Conservation (phyloP, 1,140 invertebrate species). For the Drosophila quadrilineata region DNA sequence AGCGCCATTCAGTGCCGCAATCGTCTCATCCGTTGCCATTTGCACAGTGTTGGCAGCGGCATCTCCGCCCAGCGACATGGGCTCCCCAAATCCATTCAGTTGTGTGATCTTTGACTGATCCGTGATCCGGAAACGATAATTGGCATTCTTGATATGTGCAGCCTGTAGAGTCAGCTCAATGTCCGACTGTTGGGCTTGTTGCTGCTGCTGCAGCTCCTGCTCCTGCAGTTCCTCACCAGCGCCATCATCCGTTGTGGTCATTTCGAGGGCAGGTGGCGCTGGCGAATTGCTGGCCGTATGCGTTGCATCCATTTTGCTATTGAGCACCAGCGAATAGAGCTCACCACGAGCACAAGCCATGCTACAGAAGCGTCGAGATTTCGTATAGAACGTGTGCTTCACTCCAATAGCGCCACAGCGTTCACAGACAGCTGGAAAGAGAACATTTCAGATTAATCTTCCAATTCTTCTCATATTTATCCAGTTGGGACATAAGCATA, state of each 20-base stretch:
- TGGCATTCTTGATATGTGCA: constrained; percentile 76
- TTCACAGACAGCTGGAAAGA: constrained; percentile 89
- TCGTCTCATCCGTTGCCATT: constrained; percentile 64
- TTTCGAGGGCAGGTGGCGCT: constrained; percentile 38
- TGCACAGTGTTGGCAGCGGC: constrained; percentile 63
- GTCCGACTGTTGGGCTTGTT: constrained; percentile 55
- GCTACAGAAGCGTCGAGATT: constrained; percentile 90
- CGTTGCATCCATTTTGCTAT: constrained; percentile 62
- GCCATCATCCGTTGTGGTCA: not conserved
- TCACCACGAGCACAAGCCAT: constrained; percentile 87
- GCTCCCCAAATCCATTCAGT: constrained; percentile 74
- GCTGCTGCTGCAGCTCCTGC: constrained; percentile 39
- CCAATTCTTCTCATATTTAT: no score
- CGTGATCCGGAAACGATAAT: constrained; percentile 80
- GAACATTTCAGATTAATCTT: not conserved
- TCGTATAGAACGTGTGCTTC: constrained; percentile 94
- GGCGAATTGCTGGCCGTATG: constrained; percentile 63
- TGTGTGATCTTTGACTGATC: constrained; percentile 79
- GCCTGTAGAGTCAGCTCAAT: constrained; percentile 71
- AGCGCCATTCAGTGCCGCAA: constrained; percentile 57
- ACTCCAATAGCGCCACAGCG: constrained; percentile 94
- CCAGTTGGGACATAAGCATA: no score
- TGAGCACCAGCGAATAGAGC: constrained; percentile 80
- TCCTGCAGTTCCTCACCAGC: not conserved
- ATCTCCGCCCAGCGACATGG: constrained; percentile 63